phyloP scores from a whole-genome alignment of 2,888 invertebrate genomes.

The Tetanocera ferruginea region DNA sequence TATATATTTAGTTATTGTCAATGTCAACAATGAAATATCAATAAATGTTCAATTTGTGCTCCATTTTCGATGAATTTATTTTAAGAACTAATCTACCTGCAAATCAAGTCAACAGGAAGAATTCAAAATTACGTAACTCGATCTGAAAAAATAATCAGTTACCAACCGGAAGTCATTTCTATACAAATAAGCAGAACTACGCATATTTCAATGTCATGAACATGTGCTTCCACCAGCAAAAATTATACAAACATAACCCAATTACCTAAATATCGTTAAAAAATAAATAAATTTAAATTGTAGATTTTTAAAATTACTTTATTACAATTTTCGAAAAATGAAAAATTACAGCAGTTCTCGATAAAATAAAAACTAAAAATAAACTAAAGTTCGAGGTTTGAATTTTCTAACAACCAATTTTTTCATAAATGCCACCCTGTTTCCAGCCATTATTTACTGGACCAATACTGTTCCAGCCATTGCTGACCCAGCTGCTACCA shows the following conservation, averaged over 20 bases:
- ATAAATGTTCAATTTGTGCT: too few relatives aligned
- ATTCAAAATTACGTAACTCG: too few relatives aligned
- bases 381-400: background rate
- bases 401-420: constrained; percentile 56
- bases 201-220: background rate
- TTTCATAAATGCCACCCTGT: constrained; percentile 61
- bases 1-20: too few relatives aligned
- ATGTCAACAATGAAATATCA: too few relatives aligned
- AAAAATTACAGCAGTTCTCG: background rate
- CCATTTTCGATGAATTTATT: too few relatives aligned
- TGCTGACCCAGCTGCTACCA: constrained; percentile 25
- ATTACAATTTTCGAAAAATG: background rate
- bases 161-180: background rate
- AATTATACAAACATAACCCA: too few relatives aligned
- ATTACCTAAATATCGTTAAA: too few relatives aligned
- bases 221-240: background rate
- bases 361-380: background rate
- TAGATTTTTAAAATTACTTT: too few relatives aligned
- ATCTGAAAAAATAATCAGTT: background rate
- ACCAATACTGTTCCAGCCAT: constrained; percentile 26
- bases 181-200: background rate
- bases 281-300: too few relatives aligned
- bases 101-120: too few relatives aligned
- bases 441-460: constrained; percentile 54
- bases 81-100: too few relatives aligned